These are phyloP conservation scores for Anomalospiza imberbis DNA, from an alignment of 2,797 vertebrate genomes.

Conservation along the genomic window DNA sequence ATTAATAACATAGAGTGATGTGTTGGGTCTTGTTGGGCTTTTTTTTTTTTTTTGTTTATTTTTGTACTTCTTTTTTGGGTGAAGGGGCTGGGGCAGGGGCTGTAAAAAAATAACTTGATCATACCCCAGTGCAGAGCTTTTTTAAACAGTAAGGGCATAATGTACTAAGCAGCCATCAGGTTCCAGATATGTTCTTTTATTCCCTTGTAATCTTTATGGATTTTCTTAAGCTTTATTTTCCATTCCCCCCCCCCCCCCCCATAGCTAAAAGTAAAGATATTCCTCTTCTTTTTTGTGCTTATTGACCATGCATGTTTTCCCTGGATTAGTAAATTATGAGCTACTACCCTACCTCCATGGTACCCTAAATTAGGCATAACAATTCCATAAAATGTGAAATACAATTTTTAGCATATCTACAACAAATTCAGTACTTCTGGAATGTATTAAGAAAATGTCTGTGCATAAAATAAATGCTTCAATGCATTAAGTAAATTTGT, in stretches of 20 bases:
- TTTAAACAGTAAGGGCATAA: not conserved
- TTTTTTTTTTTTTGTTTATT: not conserved
- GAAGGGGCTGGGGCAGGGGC: rapidly evolving
- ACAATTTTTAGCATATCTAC: not conserved
- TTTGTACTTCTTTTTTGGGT: rapidly evolving
- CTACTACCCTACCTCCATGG: not conserved
- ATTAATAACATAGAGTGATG: not conserved
- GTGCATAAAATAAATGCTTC: not conserved
- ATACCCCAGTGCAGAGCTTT: rapidly evolving
- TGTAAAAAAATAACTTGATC: not conserved
- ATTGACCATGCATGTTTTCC: not conserved
- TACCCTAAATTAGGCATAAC: not conserved
- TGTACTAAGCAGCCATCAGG: not conserved
- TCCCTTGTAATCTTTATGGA: not conserved
- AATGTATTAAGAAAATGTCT: not conserved
- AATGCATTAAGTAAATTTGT: not conserved
- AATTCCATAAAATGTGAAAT: rapidly evolving
- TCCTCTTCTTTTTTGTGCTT: not conserved
- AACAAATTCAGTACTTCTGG: not conserved
- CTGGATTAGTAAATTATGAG: not conserved
- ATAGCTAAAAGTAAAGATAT: not conserved
- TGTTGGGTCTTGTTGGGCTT: not conserved
- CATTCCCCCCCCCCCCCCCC: rapidly evolving
- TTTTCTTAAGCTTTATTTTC: not conserved
- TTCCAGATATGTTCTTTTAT: not conserved